Evolutionary conservation across 1,140 invertebrate genomes (phyloP).

Genomic region (Pollicipes pollicipes): DNA sequence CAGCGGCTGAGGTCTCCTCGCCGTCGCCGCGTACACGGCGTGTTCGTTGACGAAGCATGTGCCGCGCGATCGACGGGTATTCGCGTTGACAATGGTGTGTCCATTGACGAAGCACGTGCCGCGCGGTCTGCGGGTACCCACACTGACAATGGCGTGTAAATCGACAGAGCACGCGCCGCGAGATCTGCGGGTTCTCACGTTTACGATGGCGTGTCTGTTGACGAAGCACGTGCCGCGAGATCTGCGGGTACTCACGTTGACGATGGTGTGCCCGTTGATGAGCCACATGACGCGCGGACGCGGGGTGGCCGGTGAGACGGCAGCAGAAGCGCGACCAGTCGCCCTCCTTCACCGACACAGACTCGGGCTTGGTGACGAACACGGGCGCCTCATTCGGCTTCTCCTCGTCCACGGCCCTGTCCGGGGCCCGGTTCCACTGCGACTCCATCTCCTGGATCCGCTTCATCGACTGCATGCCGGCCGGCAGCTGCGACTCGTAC

Average conservation of each 20-base stretch:
- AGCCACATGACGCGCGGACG: constrained; percentile 91
- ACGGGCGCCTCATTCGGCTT: constrained; percentile 57
- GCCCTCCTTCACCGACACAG: constrained; percentile 69
- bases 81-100: constrained; percentile 80
- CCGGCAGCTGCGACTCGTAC: constrained; percentile 78
- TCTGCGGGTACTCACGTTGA: constrained; percentile 75
- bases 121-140: too few relatives aligned
- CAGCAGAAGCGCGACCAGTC: constrained; percentile 81
- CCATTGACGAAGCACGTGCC: constrained; percentile 95
- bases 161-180: constrained; percentile 93
- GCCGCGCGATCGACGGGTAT: too few relatives aligned
- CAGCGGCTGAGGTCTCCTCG: not conserved
- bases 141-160: constrained; percentile 80
- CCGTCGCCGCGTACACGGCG: constrained; percentile 7
- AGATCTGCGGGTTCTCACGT: too few relatives aligned
- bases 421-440: constrained; percentile 65
- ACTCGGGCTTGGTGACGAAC: constrained; percentile 84
- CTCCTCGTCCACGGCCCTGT: constrained; percentile 50
- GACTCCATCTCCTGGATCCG: constrained; percentile 93
- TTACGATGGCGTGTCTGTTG: constrained; percentile 87
- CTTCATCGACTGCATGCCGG: constrained; percentile 86
- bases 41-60: too few relatives aligned
- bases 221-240: too few relatives aligned
- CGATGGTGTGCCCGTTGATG: constrained; percentile 75
- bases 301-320: constrained; percentile 65